Base-by-base conservation (phyloP, 2,888 invertebrate genomes). In the Drosophila paramelanica region DNA sequence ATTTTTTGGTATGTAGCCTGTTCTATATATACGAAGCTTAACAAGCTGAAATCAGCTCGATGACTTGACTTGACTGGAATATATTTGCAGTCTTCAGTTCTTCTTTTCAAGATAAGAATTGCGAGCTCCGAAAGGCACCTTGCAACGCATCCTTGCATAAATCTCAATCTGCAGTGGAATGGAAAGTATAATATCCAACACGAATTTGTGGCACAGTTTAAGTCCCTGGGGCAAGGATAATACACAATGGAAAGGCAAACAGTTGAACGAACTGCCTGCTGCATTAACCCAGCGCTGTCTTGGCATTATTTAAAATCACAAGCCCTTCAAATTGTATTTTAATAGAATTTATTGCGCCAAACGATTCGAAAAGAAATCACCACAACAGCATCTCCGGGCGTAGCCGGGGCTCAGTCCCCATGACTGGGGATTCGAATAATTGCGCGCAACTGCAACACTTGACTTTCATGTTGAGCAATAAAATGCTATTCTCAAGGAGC, bases 241-340 rank as follows among this genome's bases (percentile, higher is more conserved):
- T 41, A 51, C 43, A 53, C 25, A 36, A 27, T 52, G 41, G 67
- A 31, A 38, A 31, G 57, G 57, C 46, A 11, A 39, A 45, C 45
- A 23, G 39, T 23, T 43, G 50, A 61, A 47, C 14, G 49, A 60
- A 73, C 73, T 60, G 74, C 59, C 66, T 59, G 69, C 58, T 58
- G 76, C 73, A 76, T 76, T 68, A 79, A 67, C 59, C 65, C 67
- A 41, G 47, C 65, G 50, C 39, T 68, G 64, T 60, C 75, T 67
- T 75, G 79, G 83, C 81, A 77, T 85, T 88, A 88, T 85, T 88
- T 88, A 83, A 86, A 86, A 83, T 86, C 86, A 79, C 70, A 83
- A 81, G 67, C 79, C 81, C 87, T 83, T 86, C 88, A 88, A 86
- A 86, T 86, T 86, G 85, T 86, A 88, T 86, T 86, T 86, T 88